Evolutionary conservation across 2,888 invertebrate genomes (phyloP).

Genomic region (Mamestra brassicae): DNA sequence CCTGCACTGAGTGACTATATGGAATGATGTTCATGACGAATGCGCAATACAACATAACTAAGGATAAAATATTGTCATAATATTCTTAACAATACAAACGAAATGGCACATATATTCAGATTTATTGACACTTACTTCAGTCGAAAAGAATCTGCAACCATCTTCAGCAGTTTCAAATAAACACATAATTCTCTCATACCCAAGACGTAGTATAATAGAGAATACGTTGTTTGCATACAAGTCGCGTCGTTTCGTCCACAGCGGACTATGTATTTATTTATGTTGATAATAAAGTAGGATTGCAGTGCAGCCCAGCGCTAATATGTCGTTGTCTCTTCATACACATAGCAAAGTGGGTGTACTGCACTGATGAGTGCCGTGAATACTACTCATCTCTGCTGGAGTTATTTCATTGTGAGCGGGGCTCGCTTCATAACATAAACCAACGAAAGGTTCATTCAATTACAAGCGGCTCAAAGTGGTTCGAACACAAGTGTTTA

Average conservation of each 20-base stretch:
- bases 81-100: not conserved
- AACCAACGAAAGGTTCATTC: not conserved
- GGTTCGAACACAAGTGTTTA: not conserved
- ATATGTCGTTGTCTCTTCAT: not conserved
- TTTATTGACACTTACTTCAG: constrained; percentile 3
- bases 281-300: constrained; percentile 6
- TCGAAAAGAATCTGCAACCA: not conserved
- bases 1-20: not conserved
- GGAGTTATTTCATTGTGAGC: not conserved
- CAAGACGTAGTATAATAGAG: not conserved
- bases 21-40: not conserved
- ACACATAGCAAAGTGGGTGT: not conserved
- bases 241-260: not conserved
- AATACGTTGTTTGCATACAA: constrained; percentile 8
- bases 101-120: not conserved
- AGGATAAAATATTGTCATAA: not conserved
- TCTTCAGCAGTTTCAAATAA: constrained; percentile 12
- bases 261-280: not conserved
- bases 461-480: no score
- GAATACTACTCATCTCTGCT: not conserved
- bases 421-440: not conserved
- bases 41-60: not conserved
- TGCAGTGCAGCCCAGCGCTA: not conserved
- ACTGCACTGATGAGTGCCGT: constrained; percentile 1
- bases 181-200: not conserved